phyloP scores from a whole-genome alignment of 1,140 invertebrate species.

The Vollenhovia emeryi region DNA sequence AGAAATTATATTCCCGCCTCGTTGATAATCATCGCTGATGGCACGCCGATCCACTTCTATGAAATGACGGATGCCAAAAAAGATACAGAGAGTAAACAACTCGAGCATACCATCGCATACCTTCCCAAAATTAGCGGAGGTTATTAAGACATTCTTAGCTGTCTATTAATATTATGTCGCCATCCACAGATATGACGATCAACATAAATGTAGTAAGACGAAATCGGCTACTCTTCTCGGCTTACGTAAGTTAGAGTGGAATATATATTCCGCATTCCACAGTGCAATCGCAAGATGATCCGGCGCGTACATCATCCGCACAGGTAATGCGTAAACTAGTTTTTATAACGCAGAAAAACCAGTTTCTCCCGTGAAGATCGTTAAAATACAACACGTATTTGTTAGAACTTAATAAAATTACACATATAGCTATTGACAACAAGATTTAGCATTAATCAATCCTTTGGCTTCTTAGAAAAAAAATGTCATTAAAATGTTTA shows the following conservation, averaged over 20 bases:
- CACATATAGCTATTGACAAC: background rate
- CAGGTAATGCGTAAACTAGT: slow-evolving; percentile 19
- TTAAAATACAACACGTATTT: background rate
- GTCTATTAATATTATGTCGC: background rate
- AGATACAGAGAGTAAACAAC: background rate
- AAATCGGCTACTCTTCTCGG: slow-evolving; percentile 18
- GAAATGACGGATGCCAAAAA: slow-evolving; percentile 52
- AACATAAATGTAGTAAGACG: background rate
- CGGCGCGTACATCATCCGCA: slow-evolving; percentile 4
- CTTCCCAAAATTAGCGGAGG: background rate
- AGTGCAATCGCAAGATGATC: slow-evolving; percentile 27
- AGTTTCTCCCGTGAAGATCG: background rate
- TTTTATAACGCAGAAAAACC: background rate
- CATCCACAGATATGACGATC: background rate
- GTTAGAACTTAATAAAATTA: slow-evolving; percentile 23
- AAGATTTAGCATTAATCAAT: background rate
- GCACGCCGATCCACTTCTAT: slow-evolving; percentile 30
- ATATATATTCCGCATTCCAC: slow-evolving; percentile 67
- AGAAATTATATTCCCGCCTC: slow-evolving; percentile 8
- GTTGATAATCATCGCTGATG: background rate
- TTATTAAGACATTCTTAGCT: too few relatives aligned
- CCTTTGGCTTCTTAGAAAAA: background rate
- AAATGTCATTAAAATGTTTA: background rate
- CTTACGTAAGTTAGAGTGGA: slow-evolving; percentile 58
- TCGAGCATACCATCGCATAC: background rate